Evolutionary conservation across 1,140 invertebrate species (phyloP).

Genomic region (Melitaea cinxia): DNA sequence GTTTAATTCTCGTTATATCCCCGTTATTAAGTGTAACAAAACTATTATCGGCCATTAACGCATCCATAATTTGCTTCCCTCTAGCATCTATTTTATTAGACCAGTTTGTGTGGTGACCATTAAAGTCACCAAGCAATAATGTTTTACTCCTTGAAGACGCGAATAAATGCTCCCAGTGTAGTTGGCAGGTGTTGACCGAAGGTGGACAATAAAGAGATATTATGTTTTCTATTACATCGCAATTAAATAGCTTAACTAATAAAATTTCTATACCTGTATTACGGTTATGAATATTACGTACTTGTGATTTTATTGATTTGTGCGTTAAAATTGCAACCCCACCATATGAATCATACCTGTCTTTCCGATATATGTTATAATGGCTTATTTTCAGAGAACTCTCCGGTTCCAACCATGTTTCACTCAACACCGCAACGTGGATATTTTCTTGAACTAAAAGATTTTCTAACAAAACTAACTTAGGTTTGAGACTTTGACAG

Average conservation of each 20-base stretch:
- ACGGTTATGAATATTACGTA: neutral
- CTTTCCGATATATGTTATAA: slow-evolving; percentile 22
- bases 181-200: neutral
- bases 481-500: no score
- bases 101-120: slow-evolving; percentile 38
- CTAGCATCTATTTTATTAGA: slow-evolving; percentile 34
- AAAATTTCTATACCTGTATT: slow-evolving; percentile 18
- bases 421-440: no score
- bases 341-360: slow-evolving; percentile 20
- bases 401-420: no score
- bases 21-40: slow-evolving; percentile 37
- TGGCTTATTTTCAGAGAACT: no score
- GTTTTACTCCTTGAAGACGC: neutral
- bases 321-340: slow-evolving; percentile 26
- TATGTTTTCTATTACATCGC: slow-evolving; percentile 1
- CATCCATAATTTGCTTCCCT: slow-evolving; percentile 33
- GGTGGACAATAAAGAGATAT: neutral
- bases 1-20: slow-evolving; percentile 25
- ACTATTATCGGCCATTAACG: slow-evolving; percentile 31
- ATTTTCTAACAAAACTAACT: no score
- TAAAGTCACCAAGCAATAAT: slow-evolving; percentile 25
- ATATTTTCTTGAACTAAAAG: no score
- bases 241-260: neutral
- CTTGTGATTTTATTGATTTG: slow-evolving; percentile 27
- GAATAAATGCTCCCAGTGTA: neutral